These are phyloP conservation scores for Atlantisia rogersi DNA, from an alignment of 2,113 vertebrate genomes.

Conservation along the genomic window DNA sequence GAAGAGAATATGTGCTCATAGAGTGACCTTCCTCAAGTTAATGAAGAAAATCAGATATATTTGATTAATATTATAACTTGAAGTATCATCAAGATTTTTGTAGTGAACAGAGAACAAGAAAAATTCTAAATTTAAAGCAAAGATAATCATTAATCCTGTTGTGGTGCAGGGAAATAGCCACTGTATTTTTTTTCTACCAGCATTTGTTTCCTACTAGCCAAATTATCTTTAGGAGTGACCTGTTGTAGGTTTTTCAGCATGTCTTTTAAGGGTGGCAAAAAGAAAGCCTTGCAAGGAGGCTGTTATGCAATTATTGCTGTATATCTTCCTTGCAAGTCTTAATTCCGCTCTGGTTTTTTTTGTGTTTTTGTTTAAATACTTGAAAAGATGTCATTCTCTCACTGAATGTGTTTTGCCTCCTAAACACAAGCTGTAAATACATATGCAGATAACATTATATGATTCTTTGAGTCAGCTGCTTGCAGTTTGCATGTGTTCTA, in stretches of 20 bases:
- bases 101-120: not conserved
- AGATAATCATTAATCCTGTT: not conserved
- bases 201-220: not conserved
- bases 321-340: not conserved
- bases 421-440: constrained; percentile 28
- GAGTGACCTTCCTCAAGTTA: not conserved
- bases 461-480: constrained; percentile 19
- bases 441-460: constrained; percentile 3
- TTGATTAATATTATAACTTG: not conserved
- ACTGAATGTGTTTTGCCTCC: constrained; percentile 4
- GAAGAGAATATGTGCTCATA: not conserved
- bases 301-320: constrained; percentile 30
- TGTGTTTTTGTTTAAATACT: constrained; percentile 17
- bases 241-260: not conserved
- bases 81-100: not conserved
- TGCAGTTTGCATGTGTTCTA: not conserved
- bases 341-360: not conserved
- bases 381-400: not conserved
- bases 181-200: not conserved
- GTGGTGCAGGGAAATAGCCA: not conserved
- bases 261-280: not conserved
- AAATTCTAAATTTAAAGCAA: not conserved
- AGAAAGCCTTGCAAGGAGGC: not conserved
- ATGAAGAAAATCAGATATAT: not conserved
- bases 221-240: not conserved